A percentile compares a stretch with the other conserved stretches of the same genome.
Evolutionary conservation across 2,113 vertebrate genomes (phyloP).

Genomic region (Xiphophorus hellerii): DNA sequence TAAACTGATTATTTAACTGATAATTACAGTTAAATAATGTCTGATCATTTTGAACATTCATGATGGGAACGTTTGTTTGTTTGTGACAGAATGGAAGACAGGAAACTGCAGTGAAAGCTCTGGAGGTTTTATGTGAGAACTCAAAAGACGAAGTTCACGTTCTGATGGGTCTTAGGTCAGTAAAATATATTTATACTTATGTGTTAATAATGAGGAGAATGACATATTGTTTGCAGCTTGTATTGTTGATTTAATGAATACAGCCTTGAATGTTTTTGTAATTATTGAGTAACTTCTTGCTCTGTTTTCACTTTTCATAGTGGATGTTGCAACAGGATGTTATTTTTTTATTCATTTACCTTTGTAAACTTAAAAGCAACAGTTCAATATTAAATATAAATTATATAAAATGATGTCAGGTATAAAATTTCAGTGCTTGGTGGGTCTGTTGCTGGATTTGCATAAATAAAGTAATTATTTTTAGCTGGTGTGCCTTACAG

Average conservation of each 20-base stretch:
- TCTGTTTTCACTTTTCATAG: no score
- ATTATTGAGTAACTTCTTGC: no score
- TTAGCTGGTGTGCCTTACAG: slow-evolving; percentile 11
- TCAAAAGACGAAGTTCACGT: slow-evolving; percentile 79
- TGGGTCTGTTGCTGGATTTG: neutral
- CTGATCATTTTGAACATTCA: slow-evolving; percentile 12
- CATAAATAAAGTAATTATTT: neutral
- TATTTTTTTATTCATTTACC: no score
- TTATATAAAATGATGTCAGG: neutral
- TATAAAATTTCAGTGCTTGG: neutral
- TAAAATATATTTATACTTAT: neutral
- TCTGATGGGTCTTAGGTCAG: slow-evolving; percentile 87
- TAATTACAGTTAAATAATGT: neutral
- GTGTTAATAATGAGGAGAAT: no score
- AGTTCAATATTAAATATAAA: neutral
- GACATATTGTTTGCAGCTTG: no score
- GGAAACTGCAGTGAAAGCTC: slow-evolving; percentile 82
- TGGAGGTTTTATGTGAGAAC: slow-evolving; percentile 85
- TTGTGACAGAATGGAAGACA: slow-evolving; percentile 84
- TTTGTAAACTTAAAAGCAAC: neutral
- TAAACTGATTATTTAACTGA: no score
- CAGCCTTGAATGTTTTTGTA: no score
- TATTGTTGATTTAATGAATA: no score
- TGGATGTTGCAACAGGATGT: no score
- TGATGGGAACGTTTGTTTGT: slow-evolving; percentile 38